These are phyloP conservation scores for Zophobas atratus DNA, from an alignment of 1,140 invertebrate genomes.

Conservation along the genomic window DNA sequence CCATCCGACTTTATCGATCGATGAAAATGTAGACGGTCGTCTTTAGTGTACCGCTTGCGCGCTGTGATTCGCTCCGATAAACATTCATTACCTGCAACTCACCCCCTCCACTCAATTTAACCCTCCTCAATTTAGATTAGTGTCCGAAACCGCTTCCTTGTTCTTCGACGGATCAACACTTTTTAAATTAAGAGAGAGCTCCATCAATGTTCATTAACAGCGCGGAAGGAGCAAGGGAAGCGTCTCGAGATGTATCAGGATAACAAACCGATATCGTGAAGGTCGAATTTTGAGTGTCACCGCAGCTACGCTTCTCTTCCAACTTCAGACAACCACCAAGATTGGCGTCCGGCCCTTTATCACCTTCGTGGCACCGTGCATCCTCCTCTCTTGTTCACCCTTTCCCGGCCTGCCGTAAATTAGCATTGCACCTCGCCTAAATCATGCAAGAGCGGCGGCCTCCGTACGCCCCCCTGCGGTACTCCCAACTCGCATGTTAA, in stretches of 20 bases:
- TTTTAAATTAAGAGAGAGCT: conserved; percentile 30
- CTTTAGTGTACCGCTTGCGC: conserved; percentile 47
- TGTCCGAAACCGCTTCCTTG: conserved; percentile 59
- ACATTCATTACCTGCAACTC: conserved; percentile 63
- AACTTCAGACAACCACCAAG: no score
- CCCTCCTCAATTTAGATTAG: conserved; percentile 65
- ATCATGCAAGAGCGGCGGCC: neutral
- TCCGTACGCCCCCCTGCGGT: conserved; percentile 15
- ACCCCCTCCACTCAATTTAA: conserved; percentile 62
- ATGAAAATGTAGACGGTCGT: conserved; percentile 41
- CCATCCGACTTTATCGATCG: conserved; percentile 25
- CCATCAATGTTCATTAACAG: conserved; percentile 10
- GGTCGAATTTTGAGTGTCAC: no score
- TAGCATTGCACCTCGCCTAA: no score
- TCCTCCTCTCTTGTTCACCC: no score
- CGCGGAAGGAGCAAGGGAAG: neutral
- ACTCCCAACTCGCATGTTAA: conserved; percentile 18
- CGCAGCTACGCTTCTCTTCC: no score
- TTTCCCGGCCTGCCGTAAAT: no score
- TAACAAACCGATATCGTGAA: no score
- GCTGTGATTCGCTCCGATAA: conserved; percentile 63
- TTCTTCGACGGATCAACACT: conserved; percentile 56
- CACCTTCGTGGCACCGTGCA: no score
- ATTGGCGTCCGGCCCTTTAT: no score
- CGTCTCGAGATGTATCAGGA: no score